Percentiles rank a stretch among this genome's conserved stretches.
Conservation (phyloP, 2,797 vertebrate species). For the Arnoldichthys spilopterus region DNA sequence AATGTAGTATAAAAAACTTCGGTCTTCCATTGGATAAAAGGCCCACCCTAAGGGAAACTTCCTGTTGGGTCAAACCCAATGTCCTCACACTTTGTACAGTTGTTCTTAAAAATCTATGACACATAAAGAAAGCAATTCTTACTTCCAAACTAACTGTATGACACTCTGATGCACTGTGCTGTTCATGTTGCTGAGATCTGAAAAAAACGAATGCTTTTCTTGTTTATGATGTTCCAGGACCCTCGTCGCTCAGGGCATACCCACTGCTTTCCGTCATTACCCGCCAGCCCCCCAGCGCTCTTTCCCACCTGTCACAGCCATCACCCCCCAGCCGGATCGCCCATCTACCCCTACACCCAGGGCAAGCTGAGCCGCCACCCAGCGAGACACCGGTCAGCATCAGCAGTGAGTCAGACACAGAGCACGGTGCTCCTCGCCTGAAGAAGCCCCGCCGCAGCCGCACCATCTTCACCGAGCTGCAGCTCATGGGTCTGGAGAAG, state of each 20-base stretch:
- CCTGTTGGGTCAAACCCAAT: no score
- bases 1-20: no score
- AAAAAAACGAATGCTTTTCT: neutral
- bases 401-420: constrained; percentile 94
- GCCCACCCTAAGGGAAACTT: no score
- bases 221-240: constrained; percentile 73
- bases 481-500: constrained; percentile 98
- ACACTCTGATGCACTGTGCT: neutral
- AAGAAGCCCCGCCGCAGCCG: constrained; percentile 95
- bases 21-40: no score
- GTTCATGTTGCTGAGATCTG: neutral
- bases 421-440: constrained; percentile 80
- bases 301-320: constrained; percentile 60
- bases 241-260: constrained; percentile 85
- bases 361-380: constrained; percentile 61
- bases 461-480: constrained; percentile 97
- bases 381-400: constrained; percentile 79
- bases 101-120: no score
- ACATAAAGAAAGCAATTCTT: neutral
- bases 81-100: no score
- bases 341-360: constrained; percentile 63
- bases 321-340: constrained; percentile 42
- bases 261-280: constrained; percentile 93
- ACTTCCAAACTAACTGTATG: neutral
- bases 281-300: constrained; percentile 82